phyloP scores from a whole-genome alignment of 2,888 invertebrate species.

The Cyaniris semiargus region DNA sequence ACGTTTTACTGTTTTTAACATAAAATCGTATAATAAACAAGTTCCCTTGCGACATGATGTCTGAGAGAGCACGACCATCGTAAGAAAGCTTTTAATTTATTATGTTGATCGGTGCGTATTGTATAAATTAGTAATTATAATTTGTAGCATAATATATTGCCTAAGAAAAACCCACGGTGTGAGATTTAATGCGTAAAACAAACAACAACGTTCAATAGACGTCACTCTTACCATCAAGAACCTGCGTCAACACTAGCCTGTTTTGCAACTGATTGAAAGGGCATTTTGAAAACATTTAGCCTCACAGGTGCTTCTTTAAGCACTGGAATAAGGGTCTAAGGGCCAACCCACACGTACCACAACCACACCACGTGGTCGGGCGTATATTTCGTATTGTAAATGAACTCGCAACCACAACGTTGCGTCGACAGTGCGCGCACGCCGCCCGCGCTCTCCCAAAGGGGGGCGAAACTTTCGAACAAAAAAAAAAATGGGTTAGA shows the following conservation, averaged over 20 bases:
- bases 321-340: too few relatives aligned
- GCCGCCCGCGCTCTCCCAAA: too few relatives aligned
- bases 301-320: too few relatives aligned
- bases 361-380: too few relatives aligned
- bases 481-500: too few relatives aligned
- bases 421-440: too few relatives aligned
- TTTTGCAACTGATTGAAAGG: too few relatives aligned
- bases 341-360: too few relatives aligned
- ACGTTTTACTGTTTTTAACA: slow-evolving; percentile 7
- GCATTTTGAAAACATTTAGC: too few relatives aligned
- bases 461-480: too few relatives aligned
- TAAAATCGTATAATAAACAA: slow-evolving; percentile 11
- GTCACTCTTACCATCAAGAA: neutral
- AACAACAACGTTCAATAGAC: neutral
- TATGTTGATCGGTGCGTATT: neutral
- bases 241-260: neutral
- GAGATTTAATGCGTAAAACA: neutral
- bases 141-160: neutral
- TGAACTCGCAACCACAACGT: too few relatives aligned
- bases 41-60: slow-evolving; percentile 21
- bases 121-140: neutral
- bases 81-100: neutral
- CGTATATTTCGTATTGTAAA: too few relatives aligned
- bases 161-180: neutral
- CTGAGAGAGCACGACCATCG: neutral